These are phyloP conservation scores for Cyprinodon tularosa DNA, from an alignment of 2,113 vertebrate species.

Conservation along the genomic window DNA sequence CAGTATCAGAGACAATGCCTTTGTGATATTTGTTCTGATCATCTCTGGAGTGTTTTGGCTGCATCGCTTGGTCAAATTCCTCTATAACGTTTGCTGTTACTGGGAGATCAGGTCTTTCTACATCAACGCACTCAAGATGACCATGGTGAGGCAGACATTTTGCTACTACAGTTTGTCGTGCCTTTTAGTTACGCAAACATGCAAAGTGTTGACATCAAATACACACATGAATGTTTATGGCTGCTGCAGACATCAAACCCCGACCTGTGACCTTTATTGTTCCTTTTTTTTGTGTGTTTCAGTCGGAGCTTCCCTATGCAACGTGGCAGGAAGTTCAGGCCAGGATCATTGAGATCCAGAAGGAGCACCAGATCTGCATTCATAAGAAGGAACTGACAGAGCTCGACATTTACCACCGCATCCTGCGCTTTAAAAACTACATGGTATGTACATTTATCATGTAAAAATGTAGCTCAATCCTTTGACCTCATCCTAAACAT, in stretches of 20 bases:
- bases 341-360: slow-evolving; percentile 96
- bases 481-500: neutral
- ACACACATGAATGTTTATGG: neutral
- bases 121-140: slow-evolving; percentile 91
- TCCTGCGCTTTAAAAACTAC: slow-evolving; percentile 98
- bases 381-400: slow-evolving; percentile 96
- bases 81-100: slow-evolving; percentile 98
- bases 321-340: slow-evolving; percentile 98
- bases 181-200: neutral
- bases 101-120: slow-evolving; percentile 99
- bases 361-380: slow-evolving; percentile 98
- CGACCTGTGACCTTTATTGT: neutral
- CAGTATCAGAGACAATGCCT: slow-evolving; percentile 91
- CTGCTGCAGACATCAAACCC: neutral
- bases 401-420: slow-evolving; percentile 96
- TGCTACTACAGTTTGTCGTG: neutral
- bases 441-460: slow-evolving; percentile 80
- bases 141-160: slow-evolving; percentile 84
- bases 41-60: slow-evolving; percentile 97
- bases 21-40: slow-evolving; percentile 90
- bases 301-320: slow-evolving; percentile 94
- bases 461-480: neutral
- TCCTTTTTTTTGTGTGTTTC: slow-evolving; percentile 11
- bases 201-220: neutral
- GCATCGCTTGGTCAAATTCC: slow-evolving; percentile 93